phyloP scores from a whole-genome alignment of 2,797 vertebrate genomes.

The Ara ararauna region DNA sequence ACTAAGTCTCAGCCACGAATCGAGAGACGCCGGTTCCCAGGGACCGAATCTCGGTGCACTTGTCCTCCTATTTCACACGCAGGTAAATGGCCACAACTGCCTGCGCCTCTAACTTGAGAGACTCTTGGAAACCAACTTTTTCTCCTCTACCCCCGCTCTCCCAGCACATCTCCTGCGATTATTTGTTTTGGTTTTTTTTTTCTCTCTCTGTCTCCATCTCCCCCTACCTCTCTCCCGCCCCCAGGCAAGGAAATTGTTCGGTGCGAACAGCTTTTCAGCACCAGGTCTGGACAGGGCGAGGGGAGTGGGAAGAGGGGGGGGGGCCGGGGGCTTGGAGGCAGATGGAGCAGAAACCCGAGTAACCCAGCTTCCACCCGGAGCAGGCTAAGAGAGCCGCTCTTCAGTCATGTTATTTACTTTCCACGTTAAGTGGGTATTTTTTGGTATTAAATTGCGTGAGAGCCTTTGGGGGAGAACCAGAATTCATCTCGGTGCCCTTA shows the following conservation, averaged over 20 bases:
- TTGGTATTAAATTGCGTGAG: not conserved
- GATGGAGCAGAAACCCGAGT: not conserved
- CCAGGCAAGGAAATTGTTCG: not conserved
- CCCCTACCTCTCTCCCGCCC: not conserved
- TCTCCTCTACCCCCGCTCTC: not conserved
- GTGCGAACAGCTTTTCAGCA: slow-evolving; percentile 46
- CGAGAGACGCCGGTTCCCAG: not conserved
- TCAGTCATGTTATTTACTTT: not conserved
- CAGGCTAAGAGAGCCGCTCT: not conserved
- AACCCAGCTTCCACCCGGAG: not conserved
- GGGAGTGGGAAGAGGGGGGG: not conserved
- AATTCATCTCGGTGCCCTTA: slow-evolving; percentile 44
- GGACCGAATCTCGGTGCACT: not conserved
- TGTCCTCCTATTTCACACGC: slow-evolving; percentile 9
- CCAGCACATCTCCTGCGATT: not conserved
- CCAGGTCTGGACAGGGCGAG: slow-evolving; percentile 14
- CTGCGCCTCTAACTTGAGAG: slow-evolving; percentile 17
- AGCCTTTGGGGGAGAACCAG: not conserved
- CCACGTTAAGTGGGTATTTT: not conserved
- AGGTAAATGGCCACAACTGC: slow-evolving; percentile 39
- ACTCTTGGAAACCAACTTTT: slow-evolving; percentile 44
- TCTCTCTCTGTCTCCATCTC: no score
- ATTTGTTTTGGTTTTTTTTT: not conserved
- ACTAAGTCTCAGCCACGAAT: not conserved
- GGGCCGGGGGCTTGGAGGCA: not conserved